Conservation (phyloP, 2,888 invertebrate genomes). For the Allophyes oxyacanthae region DNA sequence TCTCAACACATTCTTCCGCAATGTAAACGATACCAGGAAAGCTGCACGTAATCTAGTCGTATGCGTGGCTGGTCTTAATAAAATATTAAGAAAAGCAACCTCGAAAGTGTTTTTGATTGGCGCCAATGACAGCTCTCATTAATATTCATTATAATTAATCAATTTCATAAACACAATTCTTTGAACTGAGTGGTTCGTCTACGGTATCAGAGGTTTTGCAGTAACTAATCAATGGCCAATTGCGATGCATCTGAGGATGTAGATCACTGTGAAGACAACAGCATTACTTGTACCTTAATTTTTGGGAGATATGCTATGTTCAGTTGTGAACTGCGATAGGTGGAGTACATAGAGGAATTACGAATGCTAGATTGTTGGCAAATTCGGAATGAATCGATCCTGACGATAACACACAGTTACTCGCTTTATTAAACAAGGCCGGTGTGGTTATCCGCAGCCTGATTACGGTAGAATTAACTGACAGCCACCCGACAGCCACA, state of each 20-base stretch:
- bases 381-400: too few relatives aligned
- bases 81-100: slow-evolving; percentile 9
- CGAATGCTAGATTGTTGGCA: background rate
- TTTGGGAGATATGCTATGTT: too few relatives aligned
- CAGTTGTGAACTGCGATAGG: too few relatives aligned
- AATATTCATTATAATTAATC: slow-evolving; percentile 12
- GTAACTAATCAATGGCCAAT: slow-evolving; percentile 1
- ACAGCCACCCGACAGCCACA: too few relatives aligned
- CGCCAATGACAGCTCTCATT: slow-evolving; percentile 7
- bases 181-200: slow-evolving; percentile 1
- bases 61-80: slow-evolving; percentile 25
- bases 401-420: too few relatives aligned
- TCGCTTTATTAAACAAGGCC: too few relatives aligned
- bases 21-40: slow-evolving; percentile 41
- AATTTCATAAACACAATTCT: background rate
- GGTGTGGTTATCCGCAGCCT: too few relatives aligned
- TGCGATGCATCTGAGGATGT: too few relatives aligned
- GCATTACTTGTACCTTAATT: too few relatives aligned
- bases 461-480: too few relatives aligned
- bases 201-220: background rate
- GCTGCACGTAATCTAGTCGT: slow-evolving; percentile 34
- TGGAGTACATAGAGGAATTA: too few relatives aligned
- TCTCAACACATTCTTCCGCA: slow-evolving; percentile 46
- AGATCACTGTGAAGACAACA: too few relatives aligned
- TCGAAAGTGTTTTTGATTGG: slow-evolving; percentile 14